Evolutionary conservation across 2,113 vertebrate species (phyloP), one percentile per base, ranked within the genome.

Genomic region (Picathartes gymnocephalus): DNA sequence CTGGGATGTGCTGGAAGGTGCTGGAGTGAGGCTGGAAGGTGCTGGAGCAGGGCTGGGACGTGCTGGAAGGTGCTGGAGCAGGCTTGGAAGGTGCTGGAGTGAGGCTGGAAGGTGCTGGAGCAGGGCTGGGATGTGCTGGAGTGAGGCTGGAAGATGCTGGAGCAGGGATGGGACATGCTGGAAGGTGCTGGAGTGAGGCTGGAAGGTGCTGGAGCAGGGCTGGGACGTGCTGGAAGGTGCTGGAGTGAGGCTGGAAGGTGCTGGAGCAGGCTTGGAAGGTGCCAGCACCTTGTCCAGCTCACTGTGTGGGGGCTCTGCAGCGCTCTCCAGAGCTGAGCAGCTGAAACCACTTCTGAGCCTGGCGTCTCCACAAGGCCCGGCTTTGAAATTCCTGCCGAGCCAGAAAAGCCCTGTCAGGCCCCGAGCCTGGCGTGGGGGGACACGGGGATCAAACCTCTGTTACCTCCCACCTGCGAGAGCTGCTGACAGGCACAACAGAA

Each of bases 291-390:
- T 23, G 57, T 19, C 68, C 74, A 50, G 24, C 77, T 48, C 0
- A 0, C 53, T 4, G 31, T 6, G 48, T 1, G 1, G 18, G 47
- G 31, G 17, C 50, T 68, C 73, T 54, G 88, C 60, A 3, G 3
- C 2, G 9, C 24, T 48, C 21, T 4, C 16, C 42, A 19, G 39
- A 71, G 82, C 73, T 20, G 73, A 72, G 73, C 56, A 58, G 54
- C 60, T 58, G 57, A 56, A 90, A 54, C 53, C 58, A 6, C 60
- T 61, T 47, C 57, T 30, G 81, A 91, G 68, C 15, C 2, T 7
- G 27, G 40, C 1, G 1, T 33, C 82, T n/a, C 40, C 13, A 0
- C 66, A 4, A 65, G 20, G 24, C 30, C 37, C n/a, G 0, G 30
- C 78, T 87, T 40, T 7, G 4, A 22, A 61, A 42, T 69, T 62